Evolutionary conservation across 2,797 vertebrate genomes (phyloP), one percentile per base, ranked within the genome.

Genomic region (Ptychobarbus kaznakovi): DNA sequence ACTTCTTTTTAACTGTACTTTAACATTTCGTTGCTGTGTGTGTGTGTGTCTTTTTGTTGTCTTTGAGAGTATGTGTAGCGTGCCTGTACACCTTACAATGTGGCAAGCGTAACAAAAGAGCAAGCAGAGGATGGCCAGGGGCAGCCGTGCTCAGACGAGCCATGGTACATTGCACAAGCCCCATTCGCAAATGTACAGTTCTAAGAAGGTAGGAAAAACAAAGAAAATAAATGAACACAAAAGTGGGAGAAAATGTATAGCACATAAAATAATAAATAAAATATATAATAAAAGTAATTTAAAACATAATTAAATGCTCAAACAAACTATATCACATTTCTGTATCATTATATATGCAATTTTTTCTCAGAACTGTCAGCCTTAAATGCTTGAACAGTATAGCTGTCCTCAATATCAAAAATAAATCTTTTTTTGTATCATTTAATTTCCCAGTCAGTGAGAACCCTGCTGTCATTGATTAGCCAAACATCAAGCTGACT

Each of bases 81-180:
- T 82, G 58, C 65, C 40, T 81, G 40, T 87, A 63, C 84, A 68
- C 42, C 77, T 84, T 66, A 46, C 25, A 38, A 72, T 86, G 72
- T 84, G 69, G 85, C 83, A 51, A 89, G 79, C 66, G 18, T 82
- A 86, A 79, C 76, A 86, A 82, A 83, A 87, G 82, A 79, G 68
- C 78, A 78, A 75, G 85, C 61, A 82, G 68, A 81, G 74, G 81
- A 84, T 78, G 73, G 88, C 82, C 65, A 0, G 58, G 70, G 70
- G 80, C 56, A 73, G 69, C 53, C 38, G 44, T 61, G 68, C 70
- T 83, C 74, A 76, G 25, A 75, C 20, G 56, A 80, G 74, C 77
- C 40, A n/a, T 40, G 15, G 61, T 87, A 58, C 56, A 81, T 87
- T 86, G 70, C 86, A 81, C 84, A 83, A 87, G 53, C 56, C 72